These are phyloP conservation scores for Platorchestia sp. DNA, from an alignment of 1,140 invertebrate species.

Conservation along the genomic window DNA sequence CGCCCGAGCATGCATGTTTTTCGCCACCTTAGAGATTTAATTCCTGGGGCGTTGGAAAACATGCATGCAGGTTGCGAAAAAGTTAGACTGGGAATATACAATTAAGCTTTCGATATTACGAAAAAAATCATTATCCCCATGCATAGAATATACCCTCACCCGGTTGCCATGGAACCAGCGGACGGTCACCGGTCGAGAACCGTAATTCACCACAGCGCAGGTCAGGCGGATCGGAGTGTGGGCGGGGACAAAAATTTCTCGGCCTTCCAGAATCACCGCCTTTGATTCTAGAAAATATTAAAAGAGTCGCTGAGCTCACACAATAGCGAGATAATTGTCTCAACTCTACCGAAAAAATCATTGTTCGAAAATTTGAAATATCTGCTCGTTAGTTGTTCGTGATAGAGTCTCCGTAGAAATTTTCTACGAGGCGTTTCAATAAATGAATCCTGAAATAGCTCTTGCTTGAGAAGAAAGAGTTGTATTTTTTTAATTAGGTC, in stretches of 20 bases:
- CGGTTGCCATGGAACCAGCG: not conserved
- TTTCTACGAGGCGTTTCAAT: not conserved
- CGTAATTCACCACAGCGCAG: not conserved
- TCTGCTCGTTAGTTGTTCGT: not conserved
- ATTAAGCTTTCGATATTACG: no score
- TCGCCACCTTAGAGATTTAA: no score
- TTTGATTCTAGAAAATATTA: not conserved
- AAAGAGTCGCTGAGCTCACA: not conserved
- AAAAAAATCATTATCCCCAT: no score
- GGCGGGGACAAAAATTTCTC: not conserved
- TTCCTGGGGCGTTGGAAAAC: no score
- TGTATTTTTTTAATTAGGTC: not conserved
- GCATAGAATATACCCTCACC: not conserved
- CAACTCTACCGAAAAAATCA: not conserved
- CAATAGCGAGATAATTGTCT: constrained; percentile 33
- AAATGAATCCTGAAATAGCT: not conserved
- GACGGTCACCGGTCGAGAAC: not conserved
- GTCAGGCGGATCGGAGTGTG: not conserved
- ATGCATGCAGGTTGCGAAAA: no score
- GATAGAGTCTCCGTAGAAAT: not conserved
- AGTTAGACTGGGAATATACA: no score
- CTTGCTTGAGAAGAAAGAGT: not conserved
- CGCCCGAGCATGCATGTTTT: no score
- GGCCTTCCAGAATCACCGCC: constrained; percentile 4
- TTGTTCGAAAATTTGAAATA: not conserved